A percentile compares a stretch with the other conserved stretches of the same genome.
Conservation (phyloP, 2,797 vertebrate genomes). For the Anguilla pacifica region DNA sequence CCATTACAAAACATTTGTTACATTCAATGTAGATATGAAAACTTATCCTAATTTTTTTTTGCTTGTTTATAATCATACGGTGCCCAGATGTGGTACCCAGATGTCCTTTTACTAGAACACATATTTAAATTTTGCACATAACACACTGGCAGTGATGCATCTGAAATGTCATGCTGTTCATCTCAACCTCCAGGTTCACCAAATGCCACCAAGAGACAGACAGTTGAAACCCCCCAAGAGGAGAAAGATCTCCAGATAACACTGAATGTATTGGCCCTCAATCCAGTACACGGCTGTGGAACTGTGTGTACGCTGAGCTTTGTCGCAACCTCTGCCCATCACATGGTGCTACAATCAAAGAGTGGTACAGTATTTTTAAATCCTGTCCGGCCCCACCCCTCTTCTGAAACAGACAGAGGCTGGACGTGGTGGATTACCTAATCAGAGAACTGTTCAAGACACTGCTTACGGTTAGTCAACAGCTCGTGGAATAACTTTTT, state of each 20-base stretch:
- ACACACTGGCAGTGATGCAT: conserved; percentile 4
- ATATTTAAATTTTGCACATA: neutral
- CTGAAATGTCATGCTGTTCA: conserved; percentile 17
- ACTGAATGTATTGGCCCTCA: conserved; percentile 82
- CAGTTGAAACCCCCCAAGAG: conserved; percentile 96
- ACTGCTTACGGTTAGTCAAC: conserved; percentile 83
- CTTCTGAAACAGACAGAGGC: conserved; percentile 61
- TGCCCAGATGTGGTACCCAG: neutral
- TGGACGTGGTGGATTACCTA: conserved; percentile 79
- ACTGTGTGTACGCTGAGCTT: conserved; percentile 67
- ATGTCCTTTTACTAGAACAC: neutral
- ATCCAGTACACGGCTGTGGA: conserved; percentile 69
- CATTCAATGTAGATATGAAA: neutral
- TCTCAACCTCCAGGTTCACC: conserved; percentile 72
- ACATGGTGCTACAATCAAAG: conserved; percentile 80
- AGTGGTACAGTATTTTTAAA: conserved; percentile 71
- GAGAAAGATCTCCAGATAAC: conserved; percentile 99
- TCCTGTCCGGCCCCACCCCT: conserved; percentile 46
- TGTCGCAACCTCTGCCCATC: conserved; percentile 62
- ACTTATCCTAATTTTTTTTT: neutral
- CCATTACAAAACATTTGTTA: neutral
- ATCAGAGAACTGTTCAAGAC: conserved; percentile 73
- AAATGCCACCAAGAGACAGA: conserved; percentile 91
- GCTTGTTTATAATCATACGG: neutral
- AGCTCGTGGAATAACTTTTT: conserved; percentile 89